Base-by-base conservation (phyloP, 1,140 invertebrate species). In the Camponotus floridanus region DNA sequence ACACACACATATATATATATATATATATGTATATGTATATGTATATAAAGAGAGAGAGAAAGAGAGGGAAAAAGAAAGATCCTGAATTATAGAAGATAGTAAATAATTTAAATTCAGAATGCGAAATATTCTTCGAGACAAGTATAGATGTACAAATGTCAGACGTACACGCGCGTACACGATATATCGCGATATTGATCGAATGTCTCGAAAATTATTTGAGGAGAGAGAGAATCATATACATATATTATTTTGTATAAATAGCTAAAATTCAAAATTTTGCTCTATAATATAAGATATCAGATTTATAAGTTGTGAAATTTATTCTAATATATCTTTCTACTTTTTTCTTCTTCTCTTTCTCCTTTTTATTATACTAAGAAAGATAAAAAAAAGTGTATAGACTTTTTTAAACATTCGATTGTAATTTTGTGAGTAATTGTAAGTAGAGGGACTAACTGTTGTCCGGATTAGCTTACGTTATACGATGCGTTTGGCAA, bases 1-100 rank as follows among this genome's bases (percentile, higher is more conserved):
- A 73, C 39, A 83, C 36, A 59, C 62, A 78, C 79, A 83, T 68
- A 85, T 67, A 65, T 76, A 81, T 87, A 85, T 68, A 59, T 67
- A 78, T 83, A 83, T 73, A 87, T 71, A 65, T 76, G 81, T 87
- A 81, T 67, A 78, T 84, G 0, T 26, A 0, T 26, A 26, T 26
- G 0, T 26, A 26, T 26, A 26, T 26, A 26, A 1, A 26, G 26
- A 26, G 15, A 76, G 21, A n/a, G 13, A n/a, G 39, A 15, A 21
- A 62, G n/a, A 15, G 45, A 45, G 9, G 62, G 7, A 76, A 39
- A 64, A 13, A 64, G 39, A 42, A 36, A 39, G 55, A 59, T 79
- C 45, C 68, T 89, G 11, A 76, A 88, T 86, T 36, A 55, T 76
- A 71, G 6, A 31, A 57, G 51, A 74, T 89, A 86, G 33, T 70